phyloP scores from a whole-genome alignment of 2,797 vertebrate species.

The Rhabdophis nuchalis region DNA sequence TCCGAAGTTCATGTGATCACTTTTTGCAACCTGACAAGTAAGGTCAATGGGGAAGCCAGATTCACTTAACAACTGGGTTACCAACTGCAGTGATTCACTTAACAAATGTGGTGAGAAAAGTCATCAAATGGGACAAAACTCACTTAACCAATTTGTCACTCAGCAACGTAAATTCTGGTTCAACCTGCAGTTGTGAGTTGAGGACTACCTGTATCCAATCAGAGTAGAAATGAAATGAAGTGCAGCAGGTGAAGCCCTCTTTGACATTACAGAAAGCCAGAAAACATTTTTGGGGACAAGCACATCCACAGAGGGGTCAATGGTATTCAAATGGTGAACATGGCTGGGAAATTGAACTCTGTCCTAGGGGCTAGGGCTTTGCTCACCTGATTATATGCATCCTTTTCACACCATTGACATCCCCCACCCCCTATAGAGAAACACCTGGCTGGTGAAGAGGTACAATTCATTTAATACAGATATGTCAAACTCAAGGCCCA shows the following conservation, averaged over 20 bases:
- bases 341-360: neutral
- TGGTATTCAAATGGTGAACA: neutral
- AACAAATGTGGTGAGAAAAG: too few species aligned
- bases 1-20: too few species aligned
- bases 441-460: neutral
- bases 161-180: too few species aligned
- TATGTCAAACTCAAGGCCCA: too few species aligned
- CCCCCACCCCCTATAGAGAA: neutral
- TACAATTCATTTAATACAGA: neutral
- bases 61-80: too few species aligned
- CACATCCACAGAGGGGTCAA: neutral
- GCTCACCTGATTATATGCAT: neutral
- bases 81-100: too few species aligned
- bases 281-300: neutral
- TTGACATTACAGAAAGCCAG: neutral
- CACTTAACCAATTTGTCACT: too few species aligned
- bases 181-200: too few species aligned
- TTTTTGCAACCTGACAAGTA: too few species aligned
- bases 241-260: neutral
- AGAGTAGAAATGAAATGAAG: neutral
- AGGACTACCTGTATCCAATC: too few species aligned
- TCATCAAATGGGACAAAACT: too few species aligned
- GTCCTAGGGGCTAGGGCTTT: neutral
- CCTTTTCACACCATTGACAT: neutral
- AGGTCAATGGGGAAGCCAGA: too few species aligned